Conservation (phyloP, 2,113 vertebrate species). For the Isichthys henryi region DNA sequence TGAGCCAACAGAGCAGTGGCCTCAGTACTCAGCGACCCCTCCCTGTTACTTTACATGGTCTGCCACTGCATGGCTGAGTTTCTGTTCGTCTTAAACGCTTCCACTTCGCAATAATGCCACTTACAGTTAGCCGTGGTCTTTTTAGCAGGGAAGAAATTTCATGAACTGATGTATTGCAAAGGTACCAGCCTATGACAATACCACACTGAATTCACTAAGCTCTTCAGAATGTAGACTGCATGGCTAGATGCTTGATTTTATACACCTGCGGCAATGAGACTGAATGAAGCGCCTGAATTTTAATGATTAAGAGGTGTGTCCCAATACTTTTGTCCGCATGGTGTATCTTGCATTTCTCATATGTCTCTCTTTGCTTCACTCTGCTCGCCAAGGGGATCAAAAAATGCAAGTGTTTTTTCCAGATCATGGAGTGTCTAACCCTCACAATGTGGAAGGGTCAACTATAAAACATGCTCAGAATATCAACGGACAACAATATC, state of each 20-base stretch:
- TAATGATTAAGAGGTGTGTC: background rate
- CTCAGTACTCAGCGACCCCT: background rate
- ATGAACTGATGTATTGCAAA: background rate
- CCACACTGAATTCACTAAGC: background rate
- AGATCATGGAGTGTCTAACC: background rate
- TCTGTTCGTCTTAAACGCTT: background rate
- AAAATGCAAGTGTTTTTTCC: background rate
- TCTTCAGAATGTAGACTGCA: background rate
- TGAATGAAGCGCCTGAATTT: background rate
- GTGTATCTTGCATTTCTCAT: background rate
- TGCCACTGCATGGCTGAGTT: background rate
- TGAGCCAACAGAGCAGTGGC: background rate
- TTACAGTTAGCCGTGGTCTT: background rate
- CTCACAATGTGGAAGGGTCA: background rate
- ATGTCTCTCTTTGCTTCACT: background rate
- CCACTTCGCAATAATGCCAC: background rate
- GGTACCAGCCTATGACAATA: background rate
- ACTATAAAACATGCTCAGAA: background rate
- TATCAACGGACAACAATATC: background rate
- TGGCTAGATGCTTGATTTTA: background rate
- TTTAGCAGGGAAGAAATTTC: background rate
- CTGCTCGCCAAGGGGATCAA: no score
- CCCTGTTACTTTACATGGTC: background rate
- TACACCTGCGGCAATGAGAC: background rate
- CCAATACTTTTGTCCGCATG: background rate